Conservation (phyloP, 2,888 invertebrate species). For the Bombylius discolor region DNA sequence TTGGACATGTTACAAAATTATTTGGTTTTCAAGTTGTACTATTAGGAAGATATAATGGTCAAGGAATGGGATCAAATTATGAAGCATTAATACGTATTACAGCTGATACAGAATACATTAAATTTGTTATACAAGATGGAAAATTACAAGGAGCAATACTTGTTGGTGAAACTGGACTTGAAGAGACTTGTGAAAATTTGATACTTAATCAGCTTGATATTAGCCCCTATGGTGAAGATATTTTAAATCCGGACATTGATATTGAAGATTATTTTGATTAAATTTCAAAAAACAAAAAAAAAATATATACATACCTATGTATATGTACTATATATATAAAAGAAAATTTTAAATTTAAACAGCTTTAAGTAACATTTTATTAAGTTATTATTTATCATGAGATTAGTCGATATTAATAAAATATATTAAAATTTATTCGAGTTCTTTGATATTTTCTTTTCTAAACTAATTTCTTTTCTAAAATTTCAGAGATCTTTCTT, state of each 20-base stretch:
- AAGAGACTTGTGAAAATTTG: slow-evolving; percentile 96
- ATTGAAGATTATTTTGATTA: slow-evolving; percentile 99
- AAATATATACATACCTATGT: too few species aligned
- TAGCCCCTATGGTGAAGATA: slow-evolving; percentile 74
- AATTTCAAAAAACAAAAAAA: too few species aligned
- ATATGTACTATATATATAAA: too few species aligned
- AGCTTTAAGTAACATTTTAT: too few species aligned
- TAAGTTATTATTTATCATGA: too few species aligned
- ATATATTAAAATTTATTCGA: too few species aligned
- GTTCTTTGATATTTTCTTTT: too few species aligned
- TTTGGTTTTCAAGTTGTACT: slow-evolving; percentile 89
- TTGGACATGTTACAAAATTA: slow-evolving; percentile 89
- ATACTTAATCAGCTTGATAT: slow-evolving; percentile 90
- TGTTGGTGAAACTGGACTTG: slow-evolving; percentile 93
- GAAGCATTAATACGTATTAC: slow-evolving; percentile 78
- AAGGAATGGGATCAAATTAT: slow-evolving; percentile 65
- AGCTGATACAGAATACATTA: slow-evolving; percentile 67
- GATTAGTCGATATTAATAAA: too few species aligned
- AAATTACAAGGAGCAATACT: slow-evolving; percentile 84
- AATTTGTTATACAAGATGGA: slow-evolving; percentile 73
- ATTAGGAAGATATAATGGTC: slow-evolving; percentile 86
- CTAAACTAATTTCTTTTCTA: too few species aligned
- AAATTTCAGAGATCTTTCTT: too few species aligned
- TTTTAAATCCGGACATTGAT: slow-evolving; percentile 90
- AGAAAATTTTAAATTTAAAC: too few species aligned